Conservation (phyloP, 2,888 invertebrate genomes). For the Xiphydria camelus region DNA sequence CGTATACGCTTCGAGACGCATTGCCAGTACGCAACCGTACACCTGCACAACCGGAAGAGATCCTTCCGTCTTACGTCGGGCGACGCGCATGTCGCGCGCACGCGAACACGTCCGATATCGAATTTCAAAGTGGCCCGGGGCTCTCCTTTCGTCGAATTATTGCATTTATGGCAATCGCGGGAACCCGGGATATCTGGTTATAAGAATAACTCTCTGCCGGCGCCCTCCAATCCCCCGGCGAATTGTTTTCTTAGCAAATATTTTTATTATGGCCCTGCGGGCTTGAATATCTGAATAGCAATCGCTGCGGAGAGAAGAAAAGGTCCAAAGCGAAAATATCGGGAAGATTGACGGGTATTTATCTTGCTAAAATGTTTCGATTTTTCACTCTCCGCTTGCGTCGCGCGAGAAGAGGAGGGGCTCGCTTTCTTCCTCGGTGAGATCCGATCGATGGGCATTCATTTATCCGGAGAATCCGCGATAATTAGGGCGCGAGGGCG, state of each 20-base stretch:
- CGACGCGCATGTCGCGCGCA: too few relatives aligned
- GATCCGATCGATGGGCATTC: too few relatives aligned
- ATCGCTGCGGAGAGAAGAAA: conserved; percentile 24
- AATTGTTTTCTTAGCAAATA: conserved; percentile 52
- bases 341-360: conserved; percentile 15
- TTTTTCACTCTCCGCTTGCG: too few relatives aligned
- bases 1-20: too few relatives aligned
- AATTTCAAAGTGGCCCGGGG: conserved; percentile 10
- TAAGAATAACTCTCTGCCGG: conserved; percentile 43
- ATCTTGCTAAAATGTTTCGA: conserved; percentile 16
- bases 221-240: conserved; percentile 12
- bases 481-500: conserved; percentile 2
- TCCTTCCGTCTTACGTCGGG: too few relatives aligned
- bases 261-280: conserved; percentile 47
- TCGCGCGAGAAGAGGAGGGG: too few relatives aligned
- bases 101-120: conserved; percentile 12
- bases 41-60: too few relatives aligned
- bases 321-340: conserved; percentile 15
- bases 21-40: too few relatives aligned
- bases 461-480: too few relatives aligned
- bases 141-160: conserved; percentile 39
- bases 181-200: conserved; percentile 24
- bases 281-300: conserved; percentile 53
- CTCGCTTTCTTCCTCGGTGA: too few relatives aligned
- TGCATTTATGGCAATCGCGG: conserved; percentile 45